These are phyloP conservation scores for Dasyornis broadbenti DNA, from an alignment of 2,113 vertebrate genomes.

Conservation along the genomic window DNA sequence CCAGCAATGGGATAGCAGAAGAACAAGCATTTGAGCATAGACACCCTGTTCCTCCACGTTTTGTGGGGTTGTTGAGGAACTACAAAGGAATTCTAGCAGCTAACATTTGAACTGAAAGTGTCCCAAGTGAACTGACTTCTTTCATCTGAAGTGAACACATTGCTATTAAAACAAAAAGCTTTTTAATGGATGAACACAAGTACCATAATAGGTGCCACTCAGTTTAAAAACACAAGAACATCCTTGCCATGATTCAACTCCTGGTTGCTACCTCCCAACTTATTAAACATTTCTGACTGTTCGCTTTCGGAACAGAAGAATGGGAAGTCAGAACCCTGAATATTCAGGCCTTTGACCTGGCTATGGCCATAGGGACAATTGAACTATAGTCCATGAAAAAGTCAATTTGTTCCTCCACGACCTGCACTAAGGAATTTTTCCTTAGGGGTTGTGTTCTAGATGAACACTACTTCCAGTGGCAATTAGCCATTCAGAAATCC, in stretches of 20 bases:
- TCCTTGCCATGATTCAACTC: background rate
- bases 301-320: background rate
- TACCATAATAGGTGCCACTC: fast-evolving
- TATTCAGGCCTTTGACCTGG: background rate
- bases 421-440: background rate
- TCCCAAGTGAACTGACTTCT: background rate
- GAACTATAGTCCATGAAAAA: background rate
- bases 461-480: background rate
- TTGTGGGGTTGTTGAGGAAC: background rate
- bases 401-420: background rate
- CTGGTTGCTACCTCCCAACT: background rate
- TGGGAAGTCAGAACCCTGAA: background rate
- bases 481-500: background rate
- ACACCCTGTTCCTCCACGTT: fast-evolving
- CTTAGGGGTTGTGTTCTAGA: background rate
- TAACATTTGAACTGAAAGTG: background rate
- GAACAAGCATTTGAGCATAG: background rate
- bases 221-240: background rate
- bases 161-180: background rate
- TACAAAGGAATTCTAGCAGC: background rate
- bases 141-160: background rate
- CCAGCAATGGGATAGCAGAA: background rate
- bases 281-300: background rate
- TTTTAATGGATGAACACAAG: background rate
- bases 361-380: background rate